Conservation (phyloP, 2,797 vertebrate species). For the Muraenolepis orangiensis region DNA sequence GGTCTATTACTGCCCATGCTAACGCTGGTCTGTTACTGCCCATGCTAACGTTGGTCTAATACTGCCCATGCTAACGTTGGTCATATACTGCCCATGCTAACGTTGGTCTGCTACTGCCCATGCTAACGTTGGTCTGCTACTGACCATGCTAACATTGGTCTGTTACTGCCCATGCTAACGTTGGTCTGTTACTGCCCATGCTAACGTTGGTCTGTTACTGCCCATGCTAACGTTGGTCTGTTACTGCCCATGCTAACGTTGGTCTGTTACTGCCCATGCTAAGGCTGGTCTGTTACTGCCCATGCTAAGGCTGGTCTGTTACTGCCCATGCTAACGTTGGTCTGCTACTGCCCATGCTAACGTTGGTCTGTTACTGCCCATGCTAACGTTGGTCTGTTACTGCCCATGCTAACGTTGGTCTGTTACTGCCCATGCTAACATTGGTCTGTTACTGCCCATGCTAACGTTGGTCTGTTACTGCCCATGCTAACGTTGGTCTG, state of each 20-base stretch:
- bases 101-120: neutral
- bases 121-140: constrained; percentile 44
- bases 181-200: constrained; percentile 38
- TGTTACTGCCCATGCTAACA: no score
- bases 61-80: neutral
- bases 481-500: constrained; percentile 37
- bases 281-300: constrained; percentile 52
- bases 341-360: constrained; percentile 38
- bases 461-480: constrained; percentile 36
- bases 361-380: constrained; percentile 37
- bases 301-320: no score
- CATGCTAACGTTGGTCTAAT: constrained; percentile 37
- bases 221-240: constrained; percentile 37
- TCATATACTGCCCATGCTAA: no score
- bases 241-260: neutral
- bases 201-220: constrained; percentile 36
- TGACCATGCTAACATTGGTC: no score
- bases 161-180: neutral
- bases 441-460: neutral
- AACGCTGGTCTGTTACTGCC: neutral
- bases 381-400: constrained; percentile 36
- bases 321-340: neutral
- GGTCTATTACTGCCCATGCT: no score
- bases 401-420: constrained; percentile 19
- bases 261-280: constrained; percentile 37